phyloP scores from a whole-genome alignment of 2,113 vertebrate genomes.

The Pionites leucogaster region DNA sequence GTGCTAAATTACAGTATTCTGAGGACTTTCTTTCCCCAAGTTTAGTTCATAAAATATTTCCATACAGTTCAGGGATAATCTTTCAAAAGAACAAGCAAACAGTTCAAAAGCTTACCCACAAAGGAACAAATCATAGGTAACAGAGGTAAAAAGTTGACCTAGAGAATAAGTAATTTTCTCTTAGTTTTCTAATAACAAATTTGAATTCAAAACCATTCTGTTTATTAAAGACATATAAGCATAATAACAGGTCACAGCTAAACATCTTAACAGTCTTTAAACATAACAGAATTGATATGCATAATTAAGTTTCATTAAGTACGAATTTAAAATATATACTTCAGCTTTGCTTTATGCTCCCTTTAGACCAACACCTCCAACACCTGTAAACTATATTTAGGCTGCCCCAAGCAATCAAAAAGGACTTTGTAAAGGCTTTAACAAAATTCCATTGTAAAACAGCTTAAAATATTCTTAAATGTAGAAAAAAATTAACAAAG shows the following conservation, averaged over 20 bases:
- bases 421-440: constrained; percentile 7
- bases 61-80: background rate
- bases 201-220: constrained; percentile 35
- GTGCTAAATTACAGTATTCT: background rate
- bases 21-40: background rate
- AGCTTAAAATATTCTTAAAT: constrained; percentile 24
- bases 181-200: constrained; percentile 27
- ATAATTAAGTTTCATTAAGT: constrained; percentile 63
- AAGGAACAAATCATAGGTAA: constrained; percentile 26
- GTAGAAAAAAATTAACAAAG: background rate
- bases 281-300: constrained; percentile 48
- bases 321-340: constrained; percentile 50
- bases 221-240: constrained; percentile 65
- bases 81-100: constrained; percentile 8
- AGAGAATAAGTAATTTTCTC: constrained; percentile 7
- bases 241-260: constrained; percentile 36
- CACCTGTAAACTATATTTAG: background rate
- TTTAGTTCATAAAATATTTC: constrained; percentile 19
- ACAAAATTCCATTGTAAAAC: background rate
- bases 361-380: constrained; percentile 62
- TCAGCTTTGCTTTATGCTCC: constrained; percentile 53
- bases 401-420: constrained; percentile 29
- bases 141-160: constrained; percentile 12
- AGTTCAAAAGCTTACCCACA: background rate
- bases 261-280: constrained; percentile 47